phyloP scores from a whole-genome alignment of 2,113 vertebrate species.

The Megaceryle torquata region DNA sequence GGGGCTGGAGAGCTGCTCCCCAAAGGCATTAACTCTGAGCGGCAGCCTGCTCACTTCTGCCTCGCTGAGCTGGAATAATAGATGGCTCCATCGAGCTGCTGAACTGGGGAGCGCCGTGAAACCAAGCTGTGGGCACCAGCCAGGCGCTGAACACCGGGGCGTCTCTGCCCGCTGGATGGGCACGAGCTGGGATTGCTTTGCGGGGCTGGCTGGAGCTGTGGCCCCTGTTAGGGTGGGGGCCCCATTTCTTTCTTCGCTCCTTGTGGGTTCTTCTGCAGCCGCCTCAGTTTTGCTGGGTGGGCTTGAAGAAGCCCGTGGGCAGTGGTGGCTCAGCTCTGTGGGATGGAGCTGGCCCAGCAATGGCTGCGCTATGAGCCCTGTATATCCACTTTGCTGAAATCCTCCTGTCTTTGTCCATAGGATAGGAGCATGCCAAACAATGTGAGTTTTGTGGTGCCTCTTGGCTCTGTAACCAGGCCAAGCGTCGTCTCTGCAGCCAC shows the following conservation, averaged over 20 bases:
- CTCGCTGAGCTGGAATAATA: neutral
- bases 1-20: neutral
- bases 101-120: neutral
- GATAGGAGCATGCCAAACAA: accelerated
- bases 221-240: neutral
- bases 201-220: neutral
- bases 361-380: neutral
- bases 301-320: neutral
- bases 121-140: accelerated
- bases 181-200: neutral
- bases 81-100: accelerated
- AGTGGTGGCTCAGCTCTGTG: neutral
- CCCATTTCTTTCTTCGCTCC: accelerated
- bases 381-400: neutral
- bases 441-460: neutral
- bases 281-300: accelerated
- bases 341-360: neutral
- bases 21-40: accelerated
- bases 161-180: neutral
- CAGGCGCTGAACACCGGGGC: accelerated
- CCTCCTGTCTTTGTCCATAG: neutral
- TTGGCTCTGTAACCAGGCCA: neutral
- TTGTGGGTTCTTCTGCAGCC: neutral
- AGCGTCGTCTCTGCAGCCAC: neutral
- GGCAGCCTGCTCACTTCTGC: neutral